Conservation (phyloP, 1,140 invertebrate genomes). For the Drosophila sechellia region DNA sequence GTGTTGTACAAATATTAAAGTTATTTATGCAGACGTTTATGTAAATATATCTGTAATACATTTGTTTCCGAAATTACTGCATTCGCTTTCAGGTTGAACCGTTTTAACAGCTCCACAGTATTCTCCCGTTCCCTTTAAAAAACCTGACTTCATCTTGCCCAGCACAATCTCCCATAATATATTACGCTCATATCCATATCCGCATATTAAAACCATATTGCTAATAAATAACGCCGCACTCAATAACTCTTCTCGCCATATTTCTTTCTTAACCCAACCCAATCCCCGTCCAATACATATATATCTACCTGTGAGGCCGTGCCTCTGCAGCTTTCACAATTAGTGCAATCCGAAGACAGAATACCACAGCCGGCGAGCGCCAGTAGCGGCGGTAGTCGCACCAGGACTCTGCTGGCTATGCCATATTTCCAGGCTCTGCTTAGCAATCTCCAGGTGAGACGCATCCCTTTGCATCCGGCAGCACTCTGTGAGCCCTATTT, state of each 20-base stretch:
- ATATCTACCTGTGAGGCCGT: slow-evolving; percentile 7
- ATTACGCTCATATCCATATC: slow-evolving; percentile 14
- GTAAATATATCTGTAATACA: too few species aligned
- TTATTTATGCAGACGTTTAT: too few species aligned
- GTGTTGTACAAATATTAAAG: too few species aligned
- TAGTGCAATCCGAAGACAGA: slow-evolving; percentile 71
- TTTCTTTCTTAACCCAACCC: slow-evolving; percentile 40
- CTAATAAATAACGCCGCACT: slow-evolving; percentile 56
- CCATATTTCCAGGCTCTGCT: slow-evolving; percentile 89
- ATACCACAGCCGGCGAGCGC: slow-evolving; percentile 83
- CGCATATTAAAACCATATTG: slow-evolving; percentile 21
- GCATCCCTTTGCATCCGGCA: slow-evolving; percentile 53
- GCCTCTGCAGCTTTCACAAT: slow-evolving; percentile 65
- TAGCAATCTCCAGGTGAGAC: slow-evolving; percentile 90
- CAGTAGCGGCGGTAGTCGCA: slow-evolving; percentile 87
- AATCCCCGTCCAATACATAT: slow-evolving; percentile 6
- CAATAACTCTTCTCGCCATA: slow-evolving; percentile 53
- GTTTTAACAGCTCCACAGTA: neutral
- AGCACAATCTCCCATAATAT: slow-evolving; percentile 2
- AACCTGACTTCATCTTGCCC: neutral
- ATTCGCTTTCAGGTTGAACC: neutral
- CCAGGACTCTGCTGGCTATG: slow-evolving; percentile 85
- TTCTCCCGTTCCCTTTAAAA: neutral
- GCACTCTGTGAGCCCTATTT: neutral
- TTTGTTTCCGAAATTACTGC: neutral